Percentiles rank a stretch among this genome's conserved stretches.
Evolutionary conservation across 2,888 invertebrate genomes (phyloP).

Genomic region (Epinotia demarniana): DNA sequence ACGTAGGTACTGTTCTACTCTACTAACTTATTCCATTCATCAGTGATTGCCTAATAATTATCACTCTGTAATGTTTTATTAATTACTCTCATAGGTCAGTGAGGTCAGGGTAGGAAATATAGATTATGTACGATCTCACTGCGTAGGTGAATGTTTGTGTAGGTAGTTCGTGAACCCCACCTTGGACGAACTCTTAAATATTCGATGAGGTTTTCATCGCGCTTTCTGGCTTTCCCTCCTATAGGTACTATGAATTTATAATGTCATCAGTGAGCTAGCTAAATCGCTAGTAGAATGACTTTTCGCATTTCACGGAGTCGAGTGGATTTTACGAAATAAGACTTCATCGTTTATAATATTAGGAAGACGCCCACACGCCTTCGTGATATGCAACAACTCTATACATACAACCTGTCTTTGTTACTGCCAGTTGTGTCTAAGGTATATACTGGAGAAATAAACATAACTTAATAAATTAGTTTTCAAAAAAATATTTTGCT

Average conservation of each 20-base stretch:
- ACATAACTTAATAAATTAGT: too few relatives aligned
- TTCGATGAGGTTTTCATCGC: constrained; percentile 40
- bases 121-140: constrained; percentile 3
- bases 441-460: too few relatives aligned
- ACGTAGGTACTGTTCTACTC: too few relatives aligned
- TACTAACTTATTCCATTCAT: neutral
- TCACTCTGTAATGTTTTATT: neutral
- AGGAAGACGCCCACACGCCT: too few relatives aligned
- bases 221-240: constrained; percentile 2
- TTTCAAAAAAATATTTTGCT: too few relatives aligned
- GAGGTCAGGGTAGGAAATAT: neutral
- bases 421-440: too few relatives aligned
- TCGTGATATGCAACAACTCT: too few relatives aligned
- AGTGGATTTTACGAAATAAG: too few relatives aligned
- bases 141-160: neutral
- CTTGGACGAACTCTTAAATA: constrained; percentile 36
- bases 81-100: neutral
- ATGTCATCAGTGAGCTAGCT: neutral
- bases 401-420: too few relatives aligned
- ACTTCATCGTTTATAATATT: too few relatives aligned
- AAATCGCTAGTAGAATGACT: too few relatives aligned
- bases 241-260: constrained; percentile 5
- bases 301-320: too few relatives aligned
- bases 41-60: neutral
- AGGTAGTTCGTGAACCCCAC: constrained; percentile 42